Conservation (phyloP, 2,888 invertebrate species). For the Rhagonycha fulva region DNA sequence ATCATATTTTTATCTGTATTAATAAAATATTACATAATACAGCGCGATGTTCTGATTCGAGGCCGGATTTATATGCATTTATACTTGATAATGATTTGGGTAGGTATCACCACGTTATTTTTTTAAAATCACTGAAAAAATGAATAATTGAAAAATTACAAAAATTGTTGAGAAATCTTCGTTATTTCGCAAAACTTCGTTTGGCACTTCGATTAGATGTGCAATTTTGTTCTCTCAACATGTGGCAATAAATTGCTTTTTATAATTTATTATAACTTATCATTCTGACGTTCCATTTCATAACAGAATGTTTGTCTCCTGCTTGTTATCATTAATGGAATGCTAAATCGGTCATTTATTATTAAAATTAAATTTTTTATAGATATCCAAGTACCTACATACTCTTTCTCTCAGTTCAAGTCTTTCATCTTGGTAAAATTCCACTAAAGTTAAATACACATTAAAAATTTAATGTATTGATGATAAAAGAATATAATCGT, state of each 20-base stretch:
- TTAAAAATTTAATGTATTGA: neutral
- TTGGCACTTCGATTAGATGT: neutral
- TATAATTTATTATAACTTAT: neutral
- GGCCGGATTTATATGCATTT: neutral
- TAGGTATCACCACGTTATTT: neutral
- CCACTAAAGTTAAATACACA: neutral
- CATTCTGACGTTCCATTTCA: neutral
- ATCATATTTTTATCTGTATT: neutral
- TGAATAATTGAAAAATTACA: no score
- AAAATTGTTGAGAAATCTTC: neutral
- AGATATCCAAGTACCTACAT: neutral
- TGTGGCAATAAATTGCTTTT: neutral
- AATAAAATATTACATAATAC: neutral
- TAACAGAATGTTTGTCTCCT: neutral
- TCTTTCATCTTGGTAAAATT: neutral
- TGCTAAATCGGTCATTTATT: neutral
- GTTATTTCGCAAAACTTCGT: neutral
- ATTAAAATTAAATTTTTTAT: neutral
- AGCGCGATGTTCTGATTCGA: neutral
- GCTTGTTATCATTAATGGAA: neutral
- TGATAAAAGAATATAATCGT: neutral
- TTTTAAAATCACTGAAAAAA: no score
- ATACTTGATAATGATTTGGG: neutral
- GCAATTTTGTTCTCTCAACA: neutral
- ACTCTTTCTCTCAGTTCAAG: neutral